These are phyloP conservation scores for Hydropotes inermis DNA, from an alignment of 2,113 vertebrate genomes.

Conservation along the genomic window DNA sequence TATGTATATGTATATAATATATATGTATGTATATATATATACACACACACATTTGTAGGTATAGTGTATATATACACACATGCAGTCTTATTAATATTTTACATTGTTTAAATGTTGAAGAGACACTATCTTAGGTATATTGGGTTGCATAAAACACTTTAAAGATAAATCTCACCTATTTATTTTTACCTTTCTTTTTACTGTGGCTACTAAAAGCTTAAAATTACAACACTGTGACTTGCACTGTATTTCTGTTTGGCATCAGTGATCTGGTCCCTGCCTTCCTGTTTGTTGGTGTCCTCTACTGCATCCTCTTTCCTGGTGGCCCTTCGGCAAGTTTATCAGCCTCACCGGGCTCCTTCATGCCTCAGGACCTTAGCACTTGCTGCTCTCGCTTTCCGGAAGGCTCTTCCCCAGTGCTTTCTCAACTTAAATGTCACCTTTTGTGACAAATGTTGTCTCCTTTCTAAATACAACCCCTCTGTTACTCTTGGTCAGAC, in stretches of 20 bases:
- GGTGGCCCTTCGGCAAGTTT: not conserved
- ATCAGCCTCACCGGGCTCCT: not conserved
- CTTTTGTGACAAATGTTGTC: not conserved
- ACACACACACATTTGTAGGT: not conserved
- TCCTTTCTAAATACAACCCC: not conserved
- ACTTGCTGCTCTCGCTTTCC: not conserved
- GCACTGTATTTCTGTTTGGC: rapidly evolving
- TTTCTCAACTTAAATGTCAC: not conserved
- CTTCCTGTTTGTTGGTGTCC: rapidly evolving
- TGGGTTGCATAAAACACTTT: not conserved
- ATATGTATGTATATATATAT: too few relatives aligned
- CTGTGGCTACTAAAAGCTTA: not conserved
- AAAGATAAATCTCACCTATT: not conserved
- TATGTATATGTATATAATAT: too few relatives aligned
- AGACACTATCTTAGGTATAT: not conserved
- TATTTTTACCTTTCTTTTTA: not conserved
- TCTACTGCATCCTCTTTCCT: not conserved
- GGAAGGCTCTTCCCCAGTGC: not conserved
- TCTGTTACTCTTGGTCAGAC: not conserved
- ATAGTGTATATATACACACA: not conserved
- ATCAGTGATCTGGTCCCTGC: too few relatives aligned
- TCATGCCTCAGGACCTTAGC: not conserved
- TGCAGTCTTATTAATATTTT: not conserved
- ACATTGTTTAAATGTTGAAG: not conserved
- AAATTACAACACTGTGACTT: not conserved